These are phyloP conservation scores for Drosophila takahashii DNA, from an alignment of 1,140 invertebrate genomes.

Conservation along the genomic window DNA sequence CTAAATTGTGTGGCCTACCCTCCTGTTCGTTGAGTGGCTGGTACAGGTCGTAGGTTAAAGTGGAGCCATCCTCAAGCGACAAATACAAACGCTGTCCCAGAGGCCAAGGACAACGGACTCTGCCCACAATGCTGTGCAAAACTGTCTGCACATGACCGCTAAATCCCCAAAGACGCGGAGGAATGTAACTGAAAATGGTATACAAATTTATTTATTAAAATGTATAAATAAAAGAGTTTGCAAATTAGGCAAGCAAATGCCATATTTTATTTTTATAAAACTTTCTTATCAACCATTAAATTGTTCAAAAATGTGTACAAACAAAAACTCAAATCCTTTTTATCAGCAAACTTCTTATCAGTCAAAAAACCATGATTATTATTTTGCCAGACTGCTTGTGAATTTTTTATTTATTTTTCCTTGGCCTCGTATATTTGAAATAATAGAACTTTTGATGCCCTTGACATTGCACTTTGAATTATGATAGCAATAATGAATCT, in stretches of 20 bases:
- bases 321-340: not conserved
- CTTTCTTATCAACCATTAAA: no score
- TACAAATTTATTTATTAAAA: not conserved
- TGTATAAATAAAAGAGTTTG: not conserved
- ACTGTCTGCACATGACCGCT: conserved; percentile 97
- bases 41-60: conserved; percentile 96
- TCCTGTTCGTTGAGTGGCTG: conserved; percentile 90
- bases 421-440: not conserved
- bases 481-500: conserved; percentile 11
- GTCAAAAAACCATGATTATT: not conserved
- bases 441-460: conserved; percentile 9
- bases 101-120: conserved; percentile 93
- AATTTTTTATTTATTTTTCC: not conserved
- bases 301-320: not conserved
- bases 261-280: not conserved
- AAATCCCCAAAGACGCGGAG: conserved; percentile 96
- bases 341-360: conserved; percentile 10
- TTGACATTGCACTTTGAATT: conserved; percentile 33
- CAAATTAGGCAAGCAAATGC: not conserved
- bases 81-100: conserved; percentile 92
- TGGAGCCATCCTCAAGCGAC: conserved; percentile 91
- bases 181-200: conserved; percentile 90
- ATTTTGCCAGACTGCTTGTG: no score
- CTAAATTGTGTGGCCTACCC: conserved; percentile 85
- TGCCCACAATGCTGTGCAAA: conserved; percentile 94